Evolutionary conservation across 2,888 invertebrate species (phyloP), one percentile per base, ranked within the genome.

Genomic region (Eristalis pertinax): DNA sequence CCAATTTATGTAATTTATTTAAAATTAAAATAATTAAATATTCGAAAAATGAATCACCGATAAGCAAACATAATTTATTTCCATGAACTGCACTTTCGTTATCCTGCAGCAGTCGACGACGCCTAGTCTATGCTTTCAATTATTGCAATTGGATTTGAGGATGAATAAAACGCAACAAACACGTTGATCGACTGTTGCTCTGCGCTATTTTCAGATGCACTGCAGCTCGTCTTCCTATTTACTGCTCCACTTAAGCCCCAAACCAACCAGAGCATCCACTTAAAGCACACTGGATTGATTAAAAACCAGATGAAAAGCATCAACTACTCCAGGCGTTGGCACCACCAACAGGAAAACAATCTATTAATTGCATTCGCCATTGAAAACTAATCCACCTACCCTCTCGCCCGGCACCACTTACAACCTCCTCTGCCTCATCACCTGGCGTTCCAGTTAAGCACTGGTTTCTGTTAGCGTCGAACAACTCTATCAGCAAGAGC

Each of bases 341-440:
- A 19, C 60, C 67, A 19, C 11, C 19, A 43, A 26, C 62, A 73
- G 58, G 73, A 60, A 77, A 77, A 77, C 69, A 76, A 81, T 77
- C 60, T 69, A 85, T 81, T 85, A 85, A 85, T 85, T 81, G 85
- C 81, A 81, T 77, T 85, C 77, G 73, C 60, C n/a, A 77, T 68
- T 74, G 84, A 69, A 84, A 73, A 69, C 78, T 64, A 69, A 73
- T 84, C 56, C 50, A 64, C 15, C 4, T n/a, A 19, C 19, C 19
- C 8, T 19, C 50, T 43, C n/a, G n/a, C 15, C 43, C 43, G n/a
- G n/a, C n/a, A 8, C 19, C 19, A 5, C 19, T 32, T 32, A 32
- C 4, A 7, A 1, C 7, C 50, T 19, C 19, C 4, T 0, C 35
- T 15, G 8, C 15, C 10, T 15, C 22, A 13, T 26, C 29, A 32